phyloP scores from a whole-genome alignment of 2,888 invertebrate genomes.

The Heliconius aoede region DNA sequence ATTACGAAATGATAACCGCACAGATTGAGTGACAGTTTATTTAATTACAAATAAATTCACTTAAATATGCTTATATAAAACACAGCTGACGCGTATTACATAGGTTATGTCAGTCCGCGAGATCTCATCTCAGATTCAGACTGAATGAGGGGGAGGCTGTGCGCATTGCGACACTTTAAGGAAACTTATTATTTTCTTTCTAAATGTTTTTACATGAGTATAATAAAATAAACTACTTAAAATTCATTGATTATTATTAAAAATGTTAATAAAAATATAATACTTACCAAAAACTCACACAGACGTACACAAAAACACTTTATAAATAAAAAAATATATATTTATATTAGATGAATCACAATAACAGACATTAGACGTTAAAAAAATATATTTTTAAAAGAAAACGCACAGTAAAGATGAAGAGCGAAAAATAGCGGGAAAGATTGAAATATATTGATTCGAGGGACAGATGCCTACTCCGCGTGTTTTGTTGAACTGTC shows the following conservation, averaged over 20 bases:
- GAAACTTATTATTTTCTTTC: conserved; percentile 39
- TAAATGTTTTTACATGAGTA: background rate
- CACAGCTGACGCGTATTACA: conserved; percentile 46
- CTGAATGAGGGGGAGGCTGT: conserved; percentile 78
- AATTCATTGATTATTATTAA: background rate
- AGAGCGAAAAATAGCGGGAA: conserved; percentile 52
- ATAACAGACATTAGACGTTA: background rate
- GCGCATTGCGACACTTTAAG: conserved; percentile 78
- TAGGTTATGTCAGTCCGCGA: conserved; percentile 76
- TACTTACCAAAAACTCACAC: conserved; percentile 15
- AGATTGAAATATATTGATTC: conserved; percentile 63
- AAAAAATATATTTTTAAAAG: background rate
- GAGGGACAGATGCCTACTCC: conserved; percentile 48
- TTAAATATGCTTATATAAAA: conserved; percentile 13
- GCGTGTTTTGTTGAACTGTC: conserved; percentile 52
- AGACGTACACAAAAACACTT: conserved; percentile 9
- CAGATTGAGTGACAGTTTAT: conserved; percentile 6
- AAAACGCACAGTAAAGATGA: background rate
- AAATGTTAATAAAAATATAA: background rate
- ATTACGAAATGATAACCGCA: conserved; percentile 48
- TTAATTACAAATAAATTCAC: background rate
- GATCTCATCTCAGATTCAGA: conserved; percentile 75
- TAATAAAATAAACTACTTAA: background rate
- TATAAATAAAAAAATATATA: background rate
- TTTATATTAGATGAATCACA: background rate